Evolutionary conservation across 2,888 invertebrate species (phyloP).

Genomic region (Eumacrocentrus americanus): DNA sequence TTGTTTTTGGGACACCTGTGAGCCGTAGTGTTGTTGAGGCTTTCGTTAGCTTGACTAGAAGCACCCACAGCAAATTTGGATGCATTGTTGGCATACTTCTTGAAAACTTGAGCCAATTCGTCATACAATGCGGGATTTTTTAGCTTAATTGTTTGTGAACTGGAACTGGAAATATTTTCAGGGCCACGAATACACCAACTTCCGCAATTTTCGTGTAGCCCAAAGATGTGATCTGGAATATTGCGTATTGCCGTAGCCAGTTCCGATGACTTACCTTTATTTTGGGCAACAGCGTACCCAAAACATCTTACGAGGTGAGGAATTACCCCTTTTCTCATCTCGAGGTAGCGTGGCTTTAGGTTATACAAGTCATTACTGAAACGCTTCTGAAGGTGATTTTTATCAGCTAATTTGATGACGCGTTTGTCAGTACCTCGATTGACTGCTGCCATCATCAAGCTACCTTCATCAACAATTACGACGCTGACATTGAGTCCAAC

Average conservation of each 20-base stretch:
- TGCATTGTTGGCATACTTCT: constrained; percentile 22
- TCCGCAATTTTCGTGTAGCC: constrained; percentile 33
- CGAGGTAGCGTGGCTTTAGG: too few species aligned
- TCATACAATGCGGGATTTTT: constrained; percentile 8
- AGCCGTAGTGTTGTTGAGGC: constrained; percentile 26
- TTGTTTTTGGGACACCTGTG: constrained; percentile 26
- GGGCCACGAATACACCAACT: constrained; percentile 36
- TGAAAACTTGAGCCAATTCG: constrained; percentile 6
- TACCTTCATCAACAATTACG: too few species aligned
- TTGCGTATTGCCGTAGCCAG: constrained; percentile 14
- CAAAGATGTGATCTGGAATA: constrained; percentile 35
- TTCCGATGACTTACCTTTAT: background rate
- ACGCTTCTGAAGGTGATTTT: too few species aligned
- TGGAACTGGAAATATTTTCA: too few species aligned
- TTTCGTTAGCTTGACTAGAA: constrained; percentile 30
- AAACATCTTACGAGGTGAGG: background rate
- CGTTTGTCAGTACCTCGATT: too few species aligned
- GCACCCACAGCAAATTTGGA: constrained; percentile 17
- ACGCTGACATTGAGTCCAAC: too few species aligned
- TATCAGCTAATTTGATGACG: too few species aligned
- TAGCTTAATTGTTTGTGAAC: constrained; percentile 18
- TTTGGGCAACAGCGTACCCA: background rate
- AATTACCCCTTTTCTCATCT: too few species aligned
- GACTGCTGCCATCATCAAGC: too few species aligned
- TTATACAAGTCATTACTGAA: too few species aligned